phyloP scores from a whole-genome alignment of 2,797 vertebrate species.

The Aeoliscus strigatus region DNA sequence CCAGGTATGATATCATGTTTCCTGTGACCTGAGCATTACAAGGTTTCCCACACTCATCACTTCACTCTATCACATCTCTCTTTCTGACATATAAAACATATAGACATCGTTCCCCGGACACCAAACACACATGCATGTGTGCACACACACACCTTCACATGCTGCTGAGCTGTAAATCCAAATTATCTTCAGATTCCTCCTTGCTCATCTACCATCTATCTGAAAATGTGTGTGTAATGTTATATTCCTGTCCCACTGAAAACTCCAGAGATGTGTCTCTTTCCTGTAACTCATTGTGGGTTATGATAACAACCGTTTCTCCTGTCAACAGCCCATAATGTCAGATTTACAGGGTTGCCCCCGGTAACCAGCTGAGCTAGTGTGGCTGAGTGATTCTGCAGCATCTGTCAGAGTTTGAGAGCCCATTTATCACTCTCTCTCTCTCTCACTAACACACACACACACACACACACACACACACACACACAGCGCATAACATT shows the following conservation, averaged over 20 bases:
- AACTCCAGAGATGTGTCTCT: constrained; percentile 47
- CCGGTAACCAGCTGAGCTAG: constrained; percentile 63
- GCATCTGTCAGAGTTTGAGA: constrained; percentile 63
- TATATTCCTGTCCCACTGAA: constrained; percentile 41
- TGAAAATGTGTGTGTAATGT: constrained; percentile 24
- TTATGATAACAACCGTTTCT: constrained; percentile 75
- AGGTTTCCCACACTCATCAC: constrained; percentile 73
- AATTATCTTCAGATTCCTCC: constrained; percentile 41
- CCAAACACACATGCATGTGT: constrained; percentile 7
- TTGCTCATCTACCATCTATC: constrained; percentile 29
- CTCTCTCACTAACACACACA: too few species aligned
- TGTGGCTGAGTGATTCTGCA: constrained; percentile 68
- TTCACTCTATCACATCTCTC: constrained; percentile 47
- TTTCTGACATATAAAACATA: constrained; percentile 57
- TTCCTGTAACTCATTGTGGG: constrained; percentile 67
- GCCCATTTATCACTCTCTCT: constrained; percentile 60
- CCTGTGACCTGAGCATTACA: constrained; percentile 66
- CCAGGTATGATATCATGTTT: constrained; percentile 69
- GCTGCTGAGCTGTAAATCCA: constrained; percentile 49
- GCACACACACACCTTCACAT: constrained; percentile 20
- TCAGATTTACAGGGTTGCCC: constrained; percentile 75
- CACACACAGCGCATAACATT: too few species aligned
- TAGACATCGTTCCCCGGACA: constrained; percentile 16
- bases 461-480: too few species aligned
- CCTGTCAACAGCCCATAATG: constrained; percentile 74